Base-by-base conservation (phyloP, 2,113 vertebrate species). In the Salvelinus namaycush region DNA sequence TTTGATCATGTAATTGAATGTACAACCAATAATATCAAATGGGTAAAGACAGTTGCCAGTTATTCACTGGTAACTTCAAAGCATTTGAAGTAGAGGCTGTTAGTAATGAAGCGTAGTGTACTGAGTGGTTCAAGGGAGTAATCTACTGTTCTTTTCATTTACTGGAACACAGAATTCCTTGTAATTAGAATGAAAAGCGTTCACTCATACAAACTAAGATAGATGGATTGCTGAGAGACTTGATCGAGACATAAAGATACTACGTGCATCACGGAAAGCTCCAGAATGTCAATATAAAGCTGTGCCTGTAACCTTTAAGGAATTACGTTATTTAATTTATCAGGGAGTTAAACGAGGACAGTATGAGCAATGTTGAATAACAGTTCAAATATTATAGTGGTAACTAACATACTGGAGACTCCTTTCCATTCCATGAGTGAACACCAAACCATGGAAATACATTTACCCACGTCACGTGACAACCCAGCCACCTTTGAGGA, bases 81-180 rank as follows among this genome's bases (percentile, higher is more conserved):
- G 14, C 51, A 54, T 54, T 54, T 54, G 51, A 54, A 18, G 51
- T 54, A 5, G 51, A 54, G 39, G 8, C 9, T 44, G 3, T 44
- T 11, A 44, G 39, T 11, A 44, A 44, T 44, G 8, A 9, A 44
- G 39, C 11, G 39, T 44, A 11, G 9, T 44, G 14, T 54, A 14
- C 51, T 54, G 51, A 54, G 16, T 54, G 4, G 51, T 18, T 67
- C 26, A 39, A 34, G 6, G 0, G 48, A 84, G 74, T 82, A 69
- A 78, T 87, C 72, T 80, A 70, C 49, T 59, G 44, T 77, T 89
- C 77, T 84, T 80, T 81, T 88, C 76, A 87, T 81, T 87, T 80
- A 74, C 76, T 59, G 57, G 69, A 74, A 79, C 79, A 86, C 86
- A 70, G 80, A 85, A 82, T 64, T 76, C 69, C 62, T 79, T 75